Conservation (phyloP, 2,888 invertebrate genomes). For the Sericinus montela region DNA sequence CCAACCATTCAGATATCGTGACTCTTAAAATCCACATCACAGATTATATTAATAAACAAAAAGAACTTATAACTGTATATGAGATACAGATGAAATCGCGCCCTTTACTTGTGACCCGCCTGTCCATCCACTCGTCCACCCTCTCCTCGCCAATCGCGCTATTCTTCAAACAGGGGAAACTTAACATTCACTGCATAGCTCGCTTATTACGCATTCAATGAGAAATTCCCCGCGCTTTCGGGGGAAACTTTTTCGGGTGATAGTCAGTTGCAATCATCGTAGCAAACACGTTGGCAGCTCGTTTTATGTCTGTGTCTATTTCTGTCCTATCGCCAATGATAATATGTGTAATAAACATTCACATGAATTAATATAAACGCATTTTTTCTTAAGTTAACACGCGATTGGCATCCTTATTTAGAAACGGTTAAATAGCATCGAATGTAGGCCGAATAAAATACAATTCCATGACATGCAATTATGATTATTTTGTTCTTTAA, state of each 20-base stretch:
- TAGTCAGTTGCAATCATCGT: constrained; percentile 7
- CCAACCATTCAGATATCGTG: too few relatives aligned
- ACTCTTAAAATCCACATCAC: too few relatives aligned
- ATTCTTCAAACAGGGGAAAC: constrained; percentile 31
- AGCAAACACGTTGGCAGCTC: not conserved
- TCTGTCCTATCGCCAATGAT: not conserved
- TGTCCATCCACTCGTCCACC: constrained; percentile 16
- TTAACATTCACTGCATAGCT: constrained; percentile 52
- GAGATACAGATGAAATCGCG: too few relatives aligned
- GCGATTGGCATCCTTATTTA: constrained; percentile 5
- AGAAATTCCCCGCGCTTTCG: constrained; percentile 33
- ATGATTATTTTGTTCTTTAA: constrained; percentile 3
- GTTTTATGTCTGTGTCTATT: not conserved
- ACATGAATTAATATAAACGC: not conserved
- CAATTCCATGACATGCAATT: constrained; percentile 1
- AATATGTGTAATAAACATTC: not conserved
- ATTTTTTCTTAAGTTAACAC: not conserved
- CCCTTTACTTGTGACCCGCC: constrained; percentile 1
- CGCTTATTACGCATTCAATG: constrained; percentile 48
- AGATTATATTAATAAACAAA: too few relatives aligned
- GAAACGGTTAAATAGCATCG: constrained; percentile 5
- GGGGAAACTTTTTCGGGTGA: constrained; percentile 24
- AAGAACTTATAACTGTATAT: too few relatives aligned
- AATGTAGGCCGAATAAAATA: constrained; percentile 8
- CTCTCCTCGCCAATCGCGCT: constrained; percentile 1